Evolutionary conservation across 2,888 invertebrate species (phyloP), one percentile per base, ranked within the genome.

Genomic region (Busseola fusca): DNA sequence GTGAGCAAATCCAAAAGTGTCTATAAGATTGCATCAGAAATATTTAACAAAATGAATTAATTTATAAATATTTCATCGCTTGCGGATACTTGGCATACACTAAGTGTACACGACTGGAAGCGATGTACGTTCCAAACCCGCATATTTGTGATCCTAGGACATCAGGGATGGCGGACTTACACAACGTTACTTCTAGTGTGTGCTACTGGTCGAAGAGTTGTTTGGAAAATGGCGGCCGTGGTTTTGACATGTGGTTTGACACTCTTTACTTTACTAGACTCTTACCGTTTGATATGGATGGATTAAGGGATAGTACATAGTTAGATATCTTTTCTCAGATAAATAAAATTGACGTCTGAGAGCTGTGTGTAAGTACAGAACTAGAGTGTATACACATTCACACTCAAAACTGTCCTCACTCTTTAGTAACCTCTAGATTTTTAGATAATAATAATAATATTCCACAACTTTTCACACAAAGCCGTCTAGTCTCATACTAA

Each of bases 121-220:
- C 59, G 52, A 71, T 68, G 72, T 79, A 66, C 58, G 59, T 71
- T 75, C 72, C 40, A 27, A 45, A 69, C 52, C 64, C 70, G 27
- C 76, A 81, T 83, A 72, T 78, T 82, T 84, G 70, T 64, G 50
- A 69, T 72, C 54, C 34, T 21, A 34, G n/a, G 37, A 58, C 16
- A 45, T 68, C 10, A 81, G 70, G 76, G 83, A 21, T 78, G 78
- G 52, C 60, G 21, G n/a, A 18, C 34, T 3, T 52, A 34, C 34
- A 63, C 16, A 52, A 40, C 6, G n/a, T 50, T 50, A 16, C 27
- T 40, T 18, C 4, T 50, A n/a, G 40, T 16, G n/a, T 65, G 5
- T 27, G 1, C 12, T 9, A 27, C n/a, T 30, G 14, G 25, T 16
- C 9, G 16, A 56, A 10, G 25, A 42, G 6, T 54, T 16, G 6